Evolutionary conservation across 2,888 invertebrate species (phyloP).

Genomic region (Noctua janthe): DNA sequence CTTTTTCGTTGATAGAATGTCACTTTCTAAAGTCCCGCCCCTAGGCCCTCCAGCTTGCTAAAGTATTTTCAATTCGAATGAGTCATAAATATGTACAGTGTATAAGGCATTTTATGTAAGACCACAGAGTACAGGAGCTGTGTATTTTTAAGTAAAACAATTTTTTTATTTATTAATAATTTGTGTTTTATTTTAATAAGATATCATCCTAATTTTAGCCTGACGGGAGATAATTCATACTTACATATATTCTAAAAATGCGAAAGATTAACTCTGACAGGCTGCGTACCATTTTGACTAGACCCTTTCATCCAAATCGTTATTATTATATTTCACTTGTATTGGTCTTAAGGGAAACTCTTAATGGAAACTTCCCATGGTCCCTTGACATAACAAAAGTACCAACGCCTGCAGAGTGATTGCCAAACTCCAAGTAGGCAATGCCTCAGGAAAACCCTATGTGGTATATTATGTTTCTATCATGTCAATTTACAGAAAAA

Average conservation of each 20-base stretch:
- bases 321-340: no score
- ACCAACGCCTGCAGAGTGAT: not conserved
- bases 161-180: not conserved
- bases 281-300: no score
- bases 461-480: not conserved
- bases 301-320: no score
- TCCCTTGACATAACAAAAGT: not conserved
- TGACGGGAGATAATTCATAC: not conserved
- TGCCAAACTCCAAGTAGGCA: not conserved
- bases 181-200: not conserved
- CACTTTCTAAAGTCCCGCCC: not conserved
- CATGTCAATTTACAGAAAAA: not conserved
- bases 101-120: not conserved
- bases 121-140: not conserved
- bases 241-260: no score
- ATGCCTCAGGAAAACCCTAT: not conserved
- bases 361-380: not conserved
- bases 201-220: not conserved
- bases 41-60: no score
- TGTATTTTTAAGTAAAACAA: conserved; percentile 27
- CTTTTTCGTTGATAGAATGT: not conserved
- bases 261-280: no score
- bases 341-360: no score
- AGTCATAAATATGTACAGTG: not conserved
- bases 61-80: not conserved